Percentiles rank a stretch among this genome's conserved stretches.
These are phyloP conservation scores for Clarias fuscus DNA, from an alignment of 2,797 vertebrate genomes.

Conservation along the genomic window DNA sequence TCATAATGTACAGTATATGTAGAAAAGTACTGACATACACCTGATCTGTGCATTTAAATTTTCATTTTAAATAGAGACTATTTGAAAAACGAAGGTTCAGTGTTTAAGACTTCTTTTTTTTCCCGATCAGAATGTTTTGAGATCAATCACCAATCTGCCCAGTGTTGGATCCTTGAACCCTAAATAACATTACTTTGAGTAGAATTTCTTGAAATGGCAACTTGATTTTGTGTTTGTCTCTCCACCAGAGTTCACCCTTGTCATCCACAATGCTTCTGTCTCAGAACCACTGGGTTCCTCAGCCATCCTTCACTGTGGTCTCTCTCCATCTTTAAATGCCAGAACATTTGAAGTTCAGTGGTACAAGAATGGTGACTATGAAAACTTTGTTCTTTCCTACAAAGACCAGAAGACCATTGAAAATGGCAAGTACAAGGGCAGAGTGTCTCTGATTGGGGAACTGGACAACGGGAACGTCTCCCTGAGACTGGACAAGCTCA, in stretches of 20 bases:
- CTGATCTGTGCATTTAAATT: not conserved
- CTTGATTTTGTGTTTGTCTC: not conserved
- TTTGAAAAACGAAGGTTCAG: not conserved
- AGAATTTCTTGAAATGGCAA: not conserved
- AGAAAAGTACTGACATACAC: not conserved
- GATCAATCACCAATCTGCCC: not conserved
- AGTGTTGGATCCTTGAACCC: not conserved
- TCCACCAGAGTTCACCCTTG: conserved; percentile 1
- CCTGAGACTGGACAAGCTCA: conserved; percentile 5
- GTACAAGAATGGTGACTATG: not conserved
- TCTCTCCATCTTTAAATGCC: conserved; percentile 1
- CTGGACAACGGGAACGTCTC: conserved; percentile 3
- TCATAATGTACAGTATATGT: not conserved
- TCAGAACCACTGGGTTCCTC: not conserved
- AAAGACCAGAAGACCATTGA: not conserved
- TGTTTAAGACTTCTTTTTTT: not conserved
- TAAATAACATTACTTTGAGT: not conserved
- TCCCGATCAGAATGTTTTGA: not conserved
- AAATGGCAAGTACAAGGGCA: not conserved
- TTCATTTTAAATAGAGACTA: too few relatives aligned
- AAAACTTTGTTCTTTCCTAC: not conserved
- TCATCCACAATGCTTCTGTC: not conserved
- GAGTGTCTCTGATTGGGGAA: conserved; percentile 13
- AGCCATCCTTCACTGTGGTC: not conserved
- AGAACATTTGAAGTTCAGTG: conserved; percentile 1